phyloP scores from a whole-genome alignment of 2,888 invertebrate species.

The Palloptera scutellata region DNA sequence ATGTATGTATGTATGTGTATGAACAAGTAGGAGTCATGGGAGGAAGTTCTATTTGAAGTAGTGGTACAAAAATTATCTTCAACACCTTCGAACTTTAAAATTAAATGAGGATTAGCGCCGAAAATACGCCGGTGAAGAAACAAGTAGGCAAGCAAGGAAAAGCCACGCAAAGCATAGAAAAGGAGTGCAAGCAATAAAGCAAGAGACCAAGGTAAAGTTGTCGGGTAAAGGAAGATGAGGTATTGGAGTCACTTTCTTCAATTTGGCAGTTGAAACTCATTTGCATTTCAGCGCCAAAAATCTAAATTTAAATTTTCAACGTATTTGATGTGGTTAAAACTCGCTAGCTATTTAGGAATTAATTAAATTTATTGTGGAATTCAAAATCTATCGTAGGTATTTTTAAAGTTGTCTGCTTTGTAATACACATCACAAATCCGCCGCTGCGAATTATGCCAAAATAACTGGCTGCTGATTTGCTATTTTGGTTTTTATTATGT shows the following conservation, averaged over 20 bases:
- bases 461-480: no score
- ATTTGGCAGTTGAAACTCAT: no score
- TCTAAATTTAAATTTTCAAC: no score
- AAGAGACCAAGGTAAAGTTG: conserved; percentile 7
- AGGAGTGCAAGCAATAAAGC: neutral
- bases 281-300: no score
- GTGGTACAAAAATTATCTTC: conserved; percentile 61
- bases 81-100: conserved; percentile 64
- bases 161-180: neutral
- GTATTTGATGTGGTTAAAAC: no score
- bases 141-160: neutral
- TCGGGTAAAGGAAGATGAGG: neutral
- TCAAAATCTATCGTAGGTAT: no score
- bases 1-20: conserved; percentile 3
- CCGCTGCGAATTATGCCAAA: no score
- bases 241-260: conserved; percentile 2
- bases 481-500: no score
- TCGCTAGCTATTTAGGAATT: no score
- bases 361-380: no score
- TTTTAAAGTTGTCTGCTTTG: no score
- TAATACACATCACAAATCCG: no score
- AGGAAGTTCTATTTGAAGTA: conserved; percentile 23
- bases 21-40: conserved; percentile 21
- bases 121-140: conserved; percentile 12
- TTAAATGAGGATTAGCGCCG: conserved; percentile 61